Base-by-base conservation (phyloP, 2,113 vertebrate species). In the Cochlearius cochlearius region DNA sequence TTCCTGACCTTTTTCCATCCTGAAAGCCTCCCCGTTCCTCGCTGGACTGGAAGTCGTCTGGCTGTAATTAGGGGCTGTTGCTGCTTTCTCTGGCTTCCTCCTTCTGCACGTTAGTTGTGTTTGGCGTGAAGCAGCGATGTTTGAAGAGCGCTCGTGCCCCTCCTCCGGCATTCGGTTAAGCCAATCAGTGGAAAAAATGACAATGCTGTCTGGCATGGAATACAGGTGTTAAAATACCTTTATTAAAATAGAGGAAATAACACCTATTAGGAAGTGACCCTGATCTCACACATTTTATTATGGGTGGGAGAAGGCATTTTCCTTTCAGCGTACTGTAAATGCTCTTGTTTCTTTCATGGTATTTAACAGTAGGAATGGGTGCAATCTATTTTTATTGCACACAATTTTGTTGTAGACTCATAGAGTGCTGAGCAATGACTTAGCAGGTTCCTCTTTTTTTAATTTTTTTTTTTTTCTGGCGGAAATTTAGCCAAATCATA, bases 201-300 rank as follows among this genome's bases (percentile, higher is more conserved):
- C 96, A 98, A 96, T 98, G 82, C 30, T 88, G 58, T 95, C 96
- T 98, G 97, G 96, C 97, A 97, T 52, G 49, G 78, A 95, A 94
- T 94, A 96, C 84, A 98, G 95, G 97, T 97, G 96, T 94, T 97
- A 97, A 98, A 98, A 97, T 96, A 96, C 90, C 93, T 98, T 97
- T 97, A 97, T 97, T 97, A 96, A 98, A 98, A 97, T 68, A 94
- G 92, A 96, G 97, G 97, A 98, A 98, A 94, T 97, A 96, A 86
- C 95, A 96, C 96, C 96, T 97, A 96, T 98, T 97, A 98, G 95
- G 96, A 98, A 98, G 94, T 97, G 95, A 98, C 96, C 96, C 90
- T 73, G 38, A 97, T 96, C 92, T 94, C 97, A 96, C 86, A 96
- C 69, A 62, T 92, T 97, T 97, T 96, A 95, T 96, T 97, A 91